Conservation (phyloP, 2,113 vertebrate species). For the Sapayoa aenigma region DNA sequence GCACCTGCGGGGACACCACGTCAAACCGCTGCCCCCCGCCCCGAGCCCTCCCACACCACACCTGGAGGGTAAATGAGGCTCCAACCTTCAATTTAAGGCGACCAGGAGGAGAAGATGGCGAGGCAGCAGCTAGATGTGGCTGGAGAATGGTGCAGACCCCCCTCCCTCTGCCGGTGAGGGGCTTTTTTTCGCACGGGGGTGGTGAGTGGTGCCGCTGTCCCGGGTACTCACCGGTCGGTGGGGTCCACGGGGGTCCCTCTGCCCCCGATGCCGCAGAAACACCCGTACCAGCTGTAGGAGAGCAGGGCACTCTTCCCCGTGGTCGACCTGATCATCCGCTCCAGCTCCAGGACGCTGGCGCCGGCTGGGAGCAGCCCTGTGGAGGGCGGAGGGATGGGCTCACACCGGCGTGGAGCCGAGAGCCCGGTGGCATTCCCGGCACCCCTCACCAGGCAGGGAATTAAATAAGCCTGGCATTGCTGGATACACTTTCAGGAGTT, state of each 20-base stretch:
- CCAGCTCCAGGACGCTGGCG: conserved; percentile 10
- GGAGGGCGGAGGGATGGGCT: not conserved
- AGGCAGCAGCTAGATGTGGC: not conserved
- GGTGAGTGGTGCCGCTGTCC: accelerated
- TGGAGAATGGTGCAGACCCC: accelerated
- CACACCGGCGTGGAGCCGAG: accelerated
- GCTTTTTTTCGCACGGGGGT: not conserved
- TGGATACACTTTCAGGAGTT: not conserved
- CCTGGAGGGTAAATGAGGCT: not conserved
- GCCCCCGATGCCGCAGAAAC: conserved; percentile 48
- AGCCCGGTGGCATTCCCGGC: accelerated
- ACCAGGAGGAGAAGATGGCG: accelerated
- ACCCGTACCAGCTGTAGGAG: conserved; percentile 53
- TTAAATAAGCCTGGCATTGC: accelerated
- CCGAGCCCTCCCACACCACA: not conserved
- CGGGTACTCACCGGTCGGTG: not conserved
- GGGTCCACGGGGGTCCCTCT: conserved; percentile 5
- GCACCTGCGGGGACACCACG: not conserved
- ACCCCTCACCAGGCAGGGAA: accelerated
- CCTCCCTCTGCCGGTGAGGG: accelerated
- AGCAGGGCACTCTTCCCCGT: conserved; percentile 27
- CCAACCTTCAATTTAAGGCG: not conserved
- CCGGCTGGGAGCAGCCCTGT: not conserved
- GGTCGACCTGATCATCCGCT: not conserved
- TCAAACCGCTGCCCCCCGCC: not conserved